phyloP scores from a whole-genome alignment of 2,888 invertebrate genomes.

The Copidosoma aretas region DNA sequence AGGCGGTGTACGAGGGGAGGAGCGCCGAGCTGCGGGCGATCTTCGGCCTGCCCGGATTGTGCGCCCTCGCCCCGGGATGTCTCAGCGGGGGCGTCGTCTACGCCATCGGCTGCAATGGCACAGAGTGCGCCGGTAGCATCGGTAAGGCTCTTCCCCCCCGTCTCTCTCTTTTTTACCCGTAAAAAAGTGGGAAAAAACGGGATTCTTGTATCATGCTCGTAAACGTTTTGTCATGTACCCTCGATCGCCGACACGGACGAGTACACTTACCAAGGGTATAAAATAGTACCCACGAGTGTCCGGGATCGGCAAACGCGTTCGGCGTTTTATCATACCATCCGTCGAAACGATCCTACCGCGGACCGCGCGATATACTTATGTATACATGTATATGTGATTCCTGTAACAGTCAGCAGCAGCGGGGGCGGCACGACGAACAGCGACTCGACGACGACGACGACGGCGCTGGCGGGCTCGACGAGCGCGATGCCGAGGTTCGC shows the following conservation, averaged over 20 bases:
- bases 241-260: too few species aligned
- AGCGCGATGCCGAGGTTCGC: constrained; percentile 47
- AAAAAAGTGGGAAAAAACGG: too few species aligned
- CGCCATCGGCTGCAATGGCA: constrained; percentile 37
- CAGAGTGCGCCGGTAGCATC: constrained; percentile 27
- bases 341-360: too few species aligned
- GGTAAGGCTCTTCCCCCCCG: constrained; percentile 27
- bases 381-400: too few species aligned
- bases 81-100: constrained; percentile 26
- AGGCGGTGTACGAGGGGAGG: constrained; percentile 29
- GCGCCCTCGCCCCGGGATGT: constrained; percentile 25
- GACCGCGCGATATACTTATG: too few species aligned
- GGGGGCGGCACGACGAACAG: neutral
- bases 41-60: constrained; percentile 22
- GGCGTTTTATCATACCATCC: neutral
- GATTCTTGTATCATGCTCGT: too few species aligned
- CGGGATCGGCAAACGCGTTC: too few species aligned
- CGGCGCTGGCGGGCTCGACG: constrained; percentile 45
- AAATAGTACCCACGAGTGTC: too few species aligned
- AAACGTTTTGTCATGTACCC: too few species aligned
- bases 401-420: constrained; percentile 6
- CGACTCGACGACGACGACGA: constrained; percentile 8
- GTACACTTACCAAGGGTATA: too few species aligned
- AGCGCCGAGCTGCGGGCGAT: constrained; percentile 30
- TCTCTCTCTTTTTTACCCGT: too few species aligned